Evolutionary conservation across 2,797 vertebrate genomes (phyloP).

Genomic region (Allobates femoralis): DNA sequence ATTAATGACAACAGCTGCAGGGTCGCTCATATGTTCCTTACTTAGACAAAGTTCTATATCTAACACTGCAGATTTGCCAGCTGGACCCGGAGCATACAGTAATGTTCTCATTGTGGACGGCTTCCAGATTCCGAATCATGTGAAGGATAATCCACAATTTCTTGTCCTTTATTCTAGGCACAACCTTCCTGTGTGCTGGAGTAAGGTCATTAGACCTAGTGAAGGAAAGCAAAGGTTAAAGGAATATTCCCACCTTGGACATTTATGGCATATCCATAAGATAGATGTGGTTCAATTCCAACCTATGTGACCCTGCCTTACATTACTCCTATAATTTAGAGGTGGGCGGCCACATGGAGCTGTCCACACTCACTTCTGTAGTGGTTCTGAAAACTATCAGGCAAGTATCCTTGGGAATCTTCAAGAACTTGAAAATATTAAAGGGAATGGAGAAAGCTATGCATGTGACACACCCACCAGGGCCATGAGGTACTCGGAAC

Average conservation of each 20-base stretch:
- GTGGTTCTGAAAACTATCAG: too few relatives aligned
- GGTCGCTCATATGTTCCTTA: not conserved
- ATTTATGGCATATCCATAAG: too few relatives aligned
- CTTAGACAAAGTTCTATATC: constrained; percentile 40
- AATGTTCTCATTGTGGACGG: constrained; percentile 6
- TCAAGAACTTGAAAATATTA: too few relatives aligned
- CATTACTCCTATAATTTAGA: too few relatives aligned
- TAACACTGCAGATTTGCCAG: constrained; percentile 18
- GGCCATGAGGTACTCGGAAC: too few relatives aligned
- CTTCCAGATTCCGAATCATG: constrained; percentile 3
- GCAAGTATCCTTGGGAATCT: too few relatives aligned
- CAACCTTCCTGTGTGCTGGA: not conserved
- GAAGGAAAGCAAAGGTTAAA: not conserved
- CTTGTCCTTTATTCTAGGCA: not conserved
- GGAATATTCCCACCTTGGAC: not conserved
- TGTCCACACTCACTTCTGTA: too few relatives aligned
- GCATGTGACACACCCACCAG: too few relatives aligned
- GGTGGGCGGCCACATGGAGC: too few relatives aligned
- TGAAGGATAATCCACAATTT: constrained; percentile 12
- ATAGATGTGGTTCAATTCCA: too few relatives aligned
- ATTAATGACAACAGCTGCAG: constrained; percentile 14
- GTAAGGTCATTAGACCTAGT: not conserved
- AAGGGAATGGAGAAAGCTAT: too few relatives aligned
- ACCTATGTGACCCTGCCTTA: too few relatives aligned
- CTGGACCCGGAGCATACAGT: constrained; percentile 32